These are phyloP conservation scores for Papilio protenor DNA, from an alignment of 2,888 invertebrate species.

Conservation along the genomic window DNA sequence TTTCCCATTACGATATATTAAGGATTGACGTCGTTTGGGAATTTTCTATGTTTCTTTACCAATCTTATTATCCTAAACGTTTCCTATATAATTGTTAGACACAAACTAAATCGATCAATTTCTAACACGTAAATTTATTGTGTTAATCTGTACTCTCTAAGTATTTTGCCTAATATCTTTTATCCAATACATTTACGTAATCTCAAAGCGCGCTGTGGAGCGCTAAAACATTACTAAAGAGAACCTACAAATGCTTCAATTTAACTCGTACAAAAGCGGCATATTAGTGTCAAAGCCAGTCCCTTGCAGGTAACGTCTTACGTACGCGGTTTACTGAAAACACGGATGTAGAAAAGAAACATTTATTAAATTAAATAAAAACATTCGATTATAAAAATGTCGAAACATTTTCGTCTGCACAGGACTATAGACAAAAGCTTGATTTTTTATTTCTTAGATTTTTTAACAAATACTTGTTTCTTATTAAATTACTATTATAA, in stretches of 20 bases:
- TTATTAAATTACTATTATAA: not conserved
- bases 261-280: slow-evolving; percentile 41
- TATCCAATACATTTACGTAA: slow-evolving; percentile 3
- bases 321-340: not conserved
- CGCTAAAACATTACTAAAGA: slow-evolving; percentile 21
- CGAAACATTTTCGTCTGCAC: too few relatives aligned
- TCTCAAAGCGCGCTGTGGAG: not conserved
- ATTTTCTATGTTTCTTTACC: too few relatives aligned
- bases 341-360: slow-evolving; percentile 25
- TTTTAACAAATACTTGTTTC: too few relatives aligned
- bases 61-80: too few relatives aligned
- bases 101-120: too few relatives aligned
- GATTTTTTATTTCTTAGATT: too few relatives aligned
- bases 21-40: too few relatives aligned
- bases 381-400: too few relatives aligned
- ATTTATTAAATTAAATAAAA: not conserved
- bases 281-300: slow-evolving; percentile 30
- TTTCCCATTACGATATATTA: not conserved
- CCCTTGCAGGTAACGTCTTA: slow-evolving; percentile 25
- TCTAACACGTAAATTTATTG: too few relatives aligned
- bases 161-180: not conserved
- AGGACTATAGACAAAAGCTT: too few relatives aligned
- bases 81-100: too few relatives aligned
- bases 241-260: slow-evolving; percentile 32
- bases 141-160: too few relatives aligned